Evolutionary conservation across 2,888 invertebrate genomes (phyloP).

Genomic region (Scaptomyza tumidula): DNA sequence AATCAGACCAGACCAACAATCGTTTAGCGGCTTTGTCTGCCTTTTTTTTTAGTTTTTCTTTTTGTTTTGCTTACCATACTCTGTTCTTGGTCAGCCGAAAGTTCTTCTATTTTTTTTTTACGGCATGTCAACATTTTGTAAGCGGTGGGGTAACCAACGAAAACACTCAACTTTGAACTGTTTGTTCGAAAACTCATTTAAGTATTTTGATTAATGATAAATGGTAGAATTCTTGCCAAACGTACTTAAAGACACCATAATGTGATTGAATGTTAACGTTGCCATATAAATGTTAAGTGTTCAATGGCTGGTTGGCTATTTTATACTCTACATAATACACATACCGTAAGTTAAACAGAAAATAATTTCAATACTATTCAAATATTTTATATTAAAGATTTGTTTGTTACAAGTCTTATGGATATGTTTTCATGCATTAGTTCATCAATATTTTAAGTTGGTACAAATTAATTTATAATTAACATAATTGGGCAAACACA

Average conservation of each 20-base stretch:
- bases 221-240: constrained; percentile 9
- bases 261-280: constrained; percentile 1
- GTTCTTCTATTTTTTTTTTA: constrained; percentile 29
- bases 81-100: constrained; percentile 18
- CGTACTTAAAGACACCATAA: constrained; percentile 3
- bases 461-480: too few relatives aligned
- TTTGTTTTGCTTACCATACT: constrained; percentile 24
- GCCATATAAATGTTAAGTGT: neutral
- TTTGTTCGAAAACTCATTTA: constrained; percentile 41
- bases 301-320: neutral
- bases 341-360: too few relatives aligned
- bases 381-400: too few relatives aligned
- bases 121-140: constrained; percentile 62
- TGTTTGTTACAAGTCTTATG: too few relatives aligned
- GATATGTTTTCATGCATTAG: too few relatives aligned
- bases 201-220: constrained; percentile 67
- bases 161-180: constrained; percentile 25
- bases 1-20: constrained; percentile 48
- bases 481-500: constrained; percentile 21
- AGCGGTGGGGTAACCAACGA: constrained; percentile 3
- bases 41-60: constrained; percentile 18
- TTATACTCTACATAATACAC: neutral
- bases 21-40: constrained; percentile 63
- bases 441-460: too few relatives aligned
- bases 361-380: too few relatives aligned